Conservation (phyloP, 2,888 invertebrate genomes). For the Chorisops tibialis region DNA sequence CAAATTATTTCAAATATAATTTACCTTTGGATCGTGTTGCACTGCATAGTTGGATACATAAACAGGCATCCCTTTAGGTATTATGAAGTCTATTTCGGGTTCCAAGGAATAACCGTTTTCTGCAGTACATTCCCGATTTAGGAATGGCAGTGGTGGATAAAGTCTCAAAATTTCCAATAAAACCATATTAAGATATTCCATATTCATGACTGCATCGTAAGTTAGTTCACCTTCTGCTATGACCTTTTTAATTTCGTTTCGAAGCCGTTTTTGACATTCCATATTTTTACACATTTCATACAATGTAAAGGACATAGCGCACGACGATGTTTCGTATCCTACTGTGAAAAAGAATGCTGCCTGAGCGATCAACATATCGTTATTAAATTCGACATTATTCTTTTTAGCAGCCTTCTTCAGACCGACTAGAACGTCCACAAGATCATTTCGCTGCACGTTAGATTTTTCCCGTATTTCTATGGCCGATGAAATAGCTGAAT, state of each 20-base stretch:
- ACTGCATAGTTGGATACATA: conserved; percentile 46
- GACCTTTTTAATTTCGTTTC: conserved; percentile 50
- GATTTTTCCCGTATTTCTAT: conserved; percentile 50
- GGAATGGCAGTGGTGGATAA: conserved; percentile 49
- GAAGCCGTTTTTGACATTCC: conserved; percentile 46
- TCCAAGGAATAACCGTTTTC: conserved; percentile 39
- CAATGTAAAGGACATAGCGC: conserved; percentile 52
- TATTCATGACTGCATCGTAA: no score
- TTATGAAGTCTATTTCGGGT: conserved; percentile 41
- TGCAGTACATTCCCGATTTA: conserved; percentile 47
- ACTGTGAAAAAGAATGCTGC: conserved; percentile 49
- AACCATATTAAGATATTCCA: conserved; percentile 52
- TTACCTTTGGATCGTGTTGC: conserved; percentile 48
- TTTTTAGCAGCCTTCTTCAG: no score
- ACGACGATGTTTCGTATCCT: conserved; percentile 50
- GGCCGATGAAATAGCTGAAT: no score
- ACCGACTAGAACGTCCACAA: no score
- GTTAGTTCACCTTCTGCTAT: conserved; percentile 46
- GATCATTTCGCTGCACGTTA: conserved; percentile 51
- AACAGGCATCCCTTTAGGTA: conserved; percentile 47
- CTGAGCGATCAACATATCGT: conserved; percentile 46
- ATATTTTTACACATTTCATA: conserved; percentile 52
- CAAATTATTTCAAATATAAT: no score
- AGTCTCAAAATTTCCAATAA: conserved; percentile 46
- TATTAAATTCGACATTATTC: conserved; percentile 36